Conservation (phyloP, 2,888 invertebrate genomes). For the Eilema depressum region DNA sequence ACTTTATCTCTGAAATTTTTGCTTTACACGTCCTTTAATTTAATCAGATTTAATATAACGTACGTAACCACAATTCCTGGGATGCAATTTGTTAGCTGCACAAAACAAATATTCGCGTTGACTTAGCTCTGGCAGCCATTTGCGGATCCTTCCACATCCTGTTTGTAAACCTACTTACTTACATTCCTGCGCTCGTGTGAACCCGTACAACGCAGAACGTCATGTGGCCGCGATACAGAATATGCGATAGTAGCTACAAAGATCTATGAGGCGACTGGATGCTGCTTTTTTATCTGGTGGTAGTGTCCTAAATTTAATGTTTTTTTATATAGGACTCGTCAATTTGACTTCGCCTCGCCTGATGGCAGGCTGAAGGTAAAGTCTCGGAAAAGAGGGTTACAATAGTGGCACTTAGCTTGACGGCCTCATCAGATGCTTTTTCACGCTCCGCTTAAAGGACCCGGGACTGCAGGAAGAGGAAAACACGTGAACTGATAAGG, state of each 20-base stretch:
- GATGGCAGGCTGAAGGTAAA: too few species aligned
- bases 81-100: conserved; percentile 61
- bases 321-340: too few species aligned
- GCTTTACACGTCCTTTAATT: conserved; percentile 26
- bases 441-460: too few species aligned
- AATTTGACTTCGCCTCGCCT: too few species aligned
- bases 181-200: conserved; percentile 59
- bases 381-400: too few species aligned
- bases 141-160: conserved; percentile 57
- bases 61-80: conserved; percentile 50
- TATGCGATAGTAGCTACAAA: conserved; percentile 39
- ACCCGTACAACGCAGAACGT: conserved; percentile 52
- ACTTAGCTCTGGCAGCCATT: conserved; percentile 61
- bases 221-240: conserved; percentile 47
- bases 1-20: background rate
- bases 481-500: too few species aligned
- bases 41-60: conserved; percentile 53
- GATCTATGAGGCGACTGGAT: conserved; percentile 30
- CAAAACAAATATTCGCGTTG: conserved; percentile 57
- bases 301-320: conserved; percentile 11
- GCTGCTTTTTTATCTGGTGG: conserved; percentile 19
- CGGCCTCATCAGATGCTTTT: too few species aligned
- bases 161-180: conserved; percentile 61
- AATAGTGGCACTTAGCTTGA: too few species aligned
- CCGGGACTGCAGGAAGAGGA: too few species aligned